Base-by-base conservation (phyloP, 2,888 invertebrate species). In the Eudemis profundana region DNA sequence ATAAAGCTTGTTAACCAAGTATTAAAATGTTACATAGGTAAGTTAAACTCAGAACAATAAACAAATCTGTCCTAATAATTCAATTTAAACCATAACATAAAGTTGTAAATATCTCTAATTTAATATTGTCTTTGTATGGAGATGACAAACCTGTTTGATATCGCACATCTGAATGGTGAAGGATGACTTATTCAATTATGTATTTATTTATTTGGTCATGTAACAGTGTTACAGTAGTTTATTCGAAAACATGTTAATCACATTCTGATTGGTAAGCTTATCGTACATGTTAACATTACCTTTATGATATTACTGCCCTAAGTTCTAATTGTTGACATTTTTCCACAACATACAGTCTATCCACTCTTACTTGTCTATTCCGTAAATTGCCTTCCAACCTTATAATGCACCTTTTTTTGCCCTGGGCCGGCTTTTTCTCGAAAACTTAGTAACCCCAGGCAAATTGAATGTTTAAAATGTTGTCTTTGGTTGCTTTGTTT, bases 161-260 rank as follows among this genome's bases (percentile, higher is more conserved):
- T 42, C 29, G 23, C 38, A 54, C 49, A 44, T 50, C 15, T 62
- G 51, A 36, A 53, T 53, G 66, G 47, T 60, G 59, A 56, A 27
- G 61, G 46, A 49, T 66, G 59, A 63, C 57, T 63, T 68, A 49
- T 53, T 57, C 47, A 49, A 53, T 65, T 69, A 70, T 70, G 59
- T 70, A 70, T 70, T 61, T 69, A 69, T 69, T 53, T 70, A 70
- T 68, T 54, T 57, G 51, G 50, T 12, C 46, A 57, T 63, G 61
- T 66, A 63, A 38, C 42, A 50, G 17, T 62, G 53, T 65, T 53
- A 42, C 49, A 57, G 57, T 50, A 59, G 46, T 21, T 44, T 57
- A 59, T 27, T 63, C 29, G 7, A 60, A 42, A 49, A 68, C 36
- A 36, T 66, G 61, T 64, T 63, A 61, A 59, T 49, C 21, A 47